Conservation (phyloP, 2,888 invertebrate species). For the Pristionchus fissidentatus region DNA sequence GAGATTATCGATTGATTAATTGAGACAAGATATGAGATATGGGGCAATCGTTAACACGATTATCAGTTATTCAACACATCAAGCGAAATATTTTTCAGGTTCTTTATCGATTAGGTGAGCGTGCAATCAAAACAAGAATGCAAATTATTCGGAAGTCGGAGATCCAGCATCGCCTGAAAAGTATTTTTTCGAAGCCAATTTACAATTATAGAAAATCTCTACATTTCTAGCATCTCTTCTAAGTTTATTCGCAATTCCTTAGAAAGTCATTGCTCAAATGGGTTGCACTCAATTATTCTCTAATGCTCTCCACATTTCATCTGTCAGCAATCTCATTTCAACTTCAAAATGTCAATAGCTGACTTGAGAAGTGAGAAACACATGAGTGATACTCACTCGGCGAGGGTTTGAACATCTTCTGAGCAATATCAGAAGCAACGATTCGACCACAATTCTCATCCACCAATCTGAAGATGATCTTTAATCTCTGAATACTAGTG, state of each 20-base stretch:
- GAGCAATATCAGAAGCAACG: constrained; percentile 51
- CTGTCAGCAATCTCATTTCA: background rate
- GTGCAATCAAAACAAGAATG: background rate
- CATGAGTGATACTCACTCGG: constrained; percentile 45
- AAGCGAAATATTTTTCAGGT: background rate
- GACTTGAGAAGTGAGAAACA: constrained; percentile 26
- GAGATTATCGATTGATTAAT: constrained; percentile 6
- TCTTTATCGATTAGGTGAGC: constrained; percentile 2
- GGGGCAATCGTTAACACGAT: constrained; percentile 42
- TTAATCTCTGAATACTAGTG: background rate
- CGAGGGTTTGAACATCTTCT: constrained; percentile 47
- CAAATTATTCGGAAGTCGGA: background rate
- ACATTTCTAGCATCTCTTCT: too few relatives aligned
- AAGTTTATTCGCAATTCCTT: too few relatives aligned
- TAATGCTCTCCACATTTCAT: background rate
- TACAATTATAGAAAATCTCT: background rate
- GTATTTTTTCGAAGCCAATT: background rate
- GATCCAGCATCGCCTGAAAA: constrained; percentile 20
- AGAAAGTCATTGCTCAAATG: too few relatives aligned
- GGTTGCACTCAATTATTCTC: background rate
- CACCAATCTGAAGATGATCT: constrained; percentile 54
- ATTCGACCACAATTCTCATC: constrained; percentile 57
- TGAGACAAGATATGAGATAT: background rate
- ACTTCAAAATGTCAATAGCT: background rate
- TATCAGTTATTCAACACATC: background rate